A percentile compares a stretch with the other conserved stretches of the same genome.
phyloP scores from a whole-genome alignment of 2,113 vertebrate genomes.

The Hemiprocne comata region DNA sequence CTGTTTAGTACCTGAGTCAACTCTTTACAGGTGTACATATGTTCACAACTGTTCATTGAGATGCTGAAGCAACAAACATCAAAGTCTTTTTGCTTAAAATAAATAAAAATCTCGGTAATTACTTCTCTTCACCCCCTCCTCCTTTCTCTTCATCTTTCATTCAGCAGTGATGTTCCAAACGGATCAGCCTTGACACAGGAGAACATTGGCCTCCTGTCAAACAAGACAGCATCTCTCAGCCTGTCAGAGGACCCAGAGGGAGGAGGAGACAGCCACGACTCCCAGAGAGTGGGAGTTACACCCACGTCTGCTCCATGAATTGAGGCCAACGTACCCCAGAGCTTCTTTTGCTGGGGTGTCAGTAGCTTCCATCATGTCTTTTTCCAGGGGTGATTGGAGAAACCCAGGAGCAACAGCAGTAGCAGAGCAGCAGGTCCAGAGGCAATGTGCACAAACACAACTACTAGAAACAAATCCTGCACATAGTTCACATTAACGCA shows the following conservation, averaged over 20 bases:
- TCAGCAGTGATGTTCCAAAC: conserved; percentile 89
- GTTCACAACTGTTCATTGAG: not conserved
- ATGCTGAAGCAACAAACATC: not conserved
- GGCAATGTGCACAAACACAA: conserved; percentile 83
- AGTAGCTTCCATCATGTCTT: conserved; percentile 26
- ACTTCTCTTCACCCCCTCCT: not conserved
- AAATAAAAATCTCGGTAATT: not conserved
- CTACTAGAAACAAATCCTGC: conserved; percentile 82
- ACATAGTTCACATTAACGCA: conserved; percentile 86
- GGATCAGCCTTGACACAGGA: conserved; percentile 88
- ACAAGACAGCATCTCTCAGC: conserved; percentile 87
- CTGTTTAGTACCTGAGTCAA: not conserved
- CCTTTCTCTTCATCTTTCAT: not conserved
- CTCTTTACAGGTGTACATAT: not conserved
- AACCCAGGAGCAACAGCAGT: conserved; percentile 66
- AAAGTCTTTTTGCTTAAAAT: not conserved
- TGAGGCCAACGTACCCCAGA: conserved; percentile 8
- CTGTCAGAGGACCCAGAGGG: conserved; percentile 84
- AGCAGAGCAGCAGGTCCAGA: conserved; percentile 70
- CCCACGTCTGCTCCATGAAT: conserved; percentile 84
- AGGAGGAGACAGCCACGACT: conserved; percentile 81
- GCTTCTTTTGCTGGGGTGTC: conserved; percentile 1
- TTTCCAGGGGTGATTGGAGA: conserved; percentile 49
- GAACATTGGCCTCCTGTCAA: conserved; percentile 86
- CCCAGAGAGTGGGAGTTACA: conserved; percentile 85